These are phyloP conservation scores for Tetranychus piercei DNA, from an alignment of 2,888 invertebrate genomes.

Conservation along the genomic window DNA sequence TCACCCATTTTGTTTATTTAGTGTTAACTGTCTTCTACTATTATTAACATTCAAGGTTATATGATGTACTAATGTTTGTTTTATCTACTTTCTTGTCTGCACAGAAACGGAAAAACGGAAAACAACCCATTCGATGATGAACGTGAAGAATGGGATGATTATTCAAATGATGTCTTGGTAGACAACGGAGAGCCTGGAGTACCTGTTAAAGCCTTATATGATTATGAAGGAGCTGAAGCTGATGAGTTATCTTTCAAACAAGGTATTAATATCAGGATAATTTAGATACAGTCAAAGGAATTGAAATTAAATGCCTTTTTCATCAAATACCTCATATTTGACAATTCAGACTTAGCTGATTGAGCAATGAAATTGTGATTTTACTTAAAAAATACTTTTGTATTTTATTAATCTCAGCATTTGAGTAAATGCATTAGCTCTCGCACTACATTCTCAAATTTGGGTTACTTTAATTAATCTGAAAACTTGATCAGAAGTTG, in stretches of 20 bases:
- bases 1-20: no score
- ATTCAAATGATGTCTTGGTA: conserved; percentile 49
- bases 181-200: conserved; percentile 85
- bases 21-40: no score
- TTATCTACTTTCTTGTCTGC: conserved; percentile 6
- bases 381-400: no score
- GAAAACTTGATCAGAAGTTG: no score
- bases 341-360: no score
- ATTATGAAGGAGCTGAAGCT: conserved; percentile 88
- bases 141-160: conserved; percentile 41
- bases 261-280: conserved; percentile 42
- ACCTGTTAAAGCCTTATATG: conserved; percentile 82
- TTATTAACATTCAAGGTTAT: no score
- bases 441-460: no score
- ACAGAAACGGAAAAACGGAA: conserved; percentile 44
- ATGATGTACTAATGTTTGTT: not conserved
- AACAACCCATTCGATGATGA: conserved; percentile 33
- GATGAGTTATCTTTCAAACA: conserved; percentile 90
- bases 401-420: no score
- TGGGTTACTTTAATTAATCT: no score
- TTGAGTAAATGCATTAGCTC: no score
- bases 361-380: no score
- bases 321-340: not conserved
- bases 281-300: not conserved
- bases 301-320: not conserved